Evolutionary conservation across 2,888 invertebrate genomes (phyloP).

Genomic region (Germaria angustata): DNA sequence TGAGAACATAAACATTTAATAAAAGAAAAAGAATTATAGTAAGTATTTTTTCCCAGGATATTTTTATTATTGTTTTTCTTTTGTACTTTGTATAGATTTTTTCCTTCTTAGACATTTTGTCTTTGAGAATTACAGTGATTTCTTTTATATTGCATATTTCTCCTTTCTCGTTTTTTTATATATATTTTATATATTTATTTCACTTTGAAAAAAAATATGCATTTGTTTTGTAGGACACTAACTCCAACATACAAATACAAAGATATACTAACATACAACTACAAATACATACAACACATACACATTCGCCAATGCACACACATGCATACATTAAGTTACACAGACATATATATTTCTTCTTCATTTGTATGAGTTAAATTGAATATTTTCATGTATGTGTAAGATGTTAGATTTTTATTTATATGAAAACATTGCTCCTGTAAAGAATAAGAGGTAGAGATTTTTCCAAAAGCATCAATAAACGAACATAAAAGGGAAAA

Average conservation of each 20-base stretch:
- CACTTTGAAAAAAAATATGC: slow-evolving; percentile 58
- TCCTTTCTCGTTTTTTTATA: background rate
- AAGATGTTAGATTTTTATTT: slow-evolving; percentile 1
- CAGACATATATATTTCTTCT: background rate
- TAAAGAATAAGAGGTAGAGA: slow-evolving; percentile 2
- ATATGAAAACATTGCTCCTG: slow-evolving; percentile 20
- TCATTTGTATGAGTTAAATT: background rate
- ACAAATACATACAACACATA: background rate
- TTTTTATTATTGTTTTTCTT: slow-evolving; percentile 17
- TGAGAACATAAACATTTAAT: slow-evolving; percentile 34
- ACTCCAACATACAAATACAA: background rate
- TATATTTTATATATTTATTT: slow-evolving; percentile 9
- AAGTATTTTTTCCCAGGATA: slow-evolving; percentile 38
- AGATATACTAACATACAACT: background rate
- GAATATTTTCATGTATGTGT: background rate
- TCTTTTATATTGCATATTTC: slow-evolving; percentile 48
- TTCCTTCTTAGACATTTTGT: slow-evolving; percentile 18
- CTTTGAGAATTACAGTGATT: slow-evolving; percentile 64
- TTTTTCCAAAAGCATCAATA: slow-evolving; percentile 23
- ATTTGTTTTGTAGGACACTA: slow-evolving; percentile 56
- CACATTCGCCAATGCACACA: too few species aligned
- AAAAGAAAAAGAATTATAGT: slow-evolving; percentile 8
- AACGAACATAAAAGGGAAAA: slow-evolving; percentile 5
- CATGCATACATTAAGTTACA: background rate
- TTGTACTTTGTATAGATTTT: background rate